Evolutionary conservation across 2,888 invertebrate genomes (phyloP).

Genomic region (Julus scanicus): DNA sequence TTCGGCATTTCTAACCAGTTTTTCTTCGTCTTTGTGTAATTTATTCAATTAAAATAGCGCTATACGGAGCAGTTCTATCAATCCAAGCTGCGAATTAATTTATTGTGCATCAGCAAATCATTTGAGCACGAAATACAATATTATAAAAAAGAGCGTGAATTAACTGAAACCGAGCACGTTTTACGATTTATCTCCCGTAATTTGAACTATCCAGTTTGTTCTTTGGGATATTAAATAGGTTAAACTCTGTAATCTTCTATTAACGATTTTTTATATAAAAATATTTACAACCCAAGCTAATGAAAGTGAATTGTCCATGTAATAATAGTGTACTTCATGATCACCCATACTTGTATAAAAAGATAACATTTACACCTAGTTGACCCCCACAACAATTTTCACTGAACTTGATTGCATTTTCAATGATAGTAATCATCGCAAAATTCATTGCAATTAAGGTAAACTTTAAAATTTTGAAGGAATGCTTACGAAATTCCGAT

Average conservation of each 20-base stretch:
- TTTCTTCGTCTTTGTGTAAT: not conserved
- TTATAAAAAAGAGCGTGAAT: not conserved
- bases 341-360: not conserved
- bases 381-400: not conserved
- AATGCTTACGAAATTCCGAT: not conserved
- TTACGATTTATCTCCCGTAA: not conserved
- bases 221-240: not conserved
- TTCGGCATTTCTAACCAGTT: not conserved
- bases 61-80: not conserved
- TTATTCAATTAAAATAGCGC: not conserved
- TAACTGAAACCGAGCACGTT: slow-evolving; percentile 5
- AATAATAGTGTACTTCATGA: not conserved
- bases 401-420: slow-evolving; percentile 4
- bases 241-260: not conserved
- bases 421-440: not conserved
- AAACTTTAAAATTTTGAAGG: not conserved
- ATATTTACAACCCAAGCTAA: not conserved
- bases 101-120: not conserved
- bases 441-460: not conserved
- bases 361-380: not conserved
- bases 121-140: not conserved
- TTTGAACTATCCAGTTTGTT: not conserved
- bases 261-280: not conserved
- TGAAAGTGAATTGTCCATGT: not conserved
- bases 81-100: not conserved